Percentiles rank a stretch among this genome's conserved stretches.
Conservation (phyloP, 2,113 vertebrate species). For the Ranitomeya imitator region DNA sequence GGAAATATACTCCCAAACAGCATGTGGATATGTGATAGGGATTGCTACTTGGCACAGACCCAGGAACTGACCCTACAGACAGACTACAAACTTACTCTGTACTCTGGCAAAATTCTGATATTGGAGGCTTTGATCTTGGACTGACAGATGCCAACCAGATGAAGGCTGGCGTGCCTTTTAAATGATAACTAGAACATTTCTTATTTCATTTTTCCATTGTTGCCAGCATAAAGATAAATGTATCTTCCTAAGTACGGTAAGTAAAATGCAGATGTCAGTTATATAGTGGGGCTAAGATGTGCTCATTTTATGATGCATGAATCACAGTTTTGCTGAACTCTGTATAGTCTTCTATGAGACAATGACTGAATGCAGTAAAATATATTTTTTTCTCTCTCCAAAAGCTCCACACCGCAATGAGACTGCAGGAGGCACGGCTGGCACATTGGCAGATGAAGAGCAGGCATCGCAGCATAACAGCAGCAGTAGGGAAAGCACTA, state of each 20-base stretch:
- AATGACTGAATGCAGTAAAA: slow-evolving; percentile 27
- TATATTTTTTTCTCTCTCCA: slow-evolving; percentile 30
- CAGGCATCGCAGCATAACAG: slow-evolving; percentile 69
- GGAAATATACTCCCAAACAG: background rate
- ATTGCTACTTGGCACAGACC: background rate
- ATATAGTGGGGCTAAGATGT: background rate
- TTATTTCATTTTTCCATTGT: background rate
- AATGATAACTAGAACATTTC: background rate
- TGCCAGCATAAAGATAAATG: background rate
- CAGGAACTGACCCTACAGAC: background rate
- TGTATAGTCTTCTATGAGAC: background rate
- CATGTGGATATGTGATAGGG: background rate
- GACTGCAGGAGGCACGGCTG: slow-evolving; percentile 68
- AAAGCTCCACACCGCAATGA: slow-evolving; percentile 76
- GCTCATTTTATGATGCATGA: background rate
- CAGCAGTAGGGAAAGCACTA: slow-evolving; percentile 75
- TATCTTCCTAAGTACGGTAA: background rate
- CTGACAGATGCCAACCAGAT: background rate
- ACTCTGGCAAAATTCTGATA: background rate
- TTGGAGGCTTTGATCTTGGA: background rate
- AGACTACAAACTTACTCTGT: background rate
- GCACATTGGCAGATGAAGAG: slow-evolving; percentile 68
- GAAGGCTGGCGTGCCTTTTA: background rate
- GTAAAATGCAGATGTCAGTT: background rate
- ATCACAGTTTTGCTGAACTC: background rate